Base-by-base conservation (phyloP, 2,113 vertebrate genomes). In the Dryoscopus gambensis region DNA sequence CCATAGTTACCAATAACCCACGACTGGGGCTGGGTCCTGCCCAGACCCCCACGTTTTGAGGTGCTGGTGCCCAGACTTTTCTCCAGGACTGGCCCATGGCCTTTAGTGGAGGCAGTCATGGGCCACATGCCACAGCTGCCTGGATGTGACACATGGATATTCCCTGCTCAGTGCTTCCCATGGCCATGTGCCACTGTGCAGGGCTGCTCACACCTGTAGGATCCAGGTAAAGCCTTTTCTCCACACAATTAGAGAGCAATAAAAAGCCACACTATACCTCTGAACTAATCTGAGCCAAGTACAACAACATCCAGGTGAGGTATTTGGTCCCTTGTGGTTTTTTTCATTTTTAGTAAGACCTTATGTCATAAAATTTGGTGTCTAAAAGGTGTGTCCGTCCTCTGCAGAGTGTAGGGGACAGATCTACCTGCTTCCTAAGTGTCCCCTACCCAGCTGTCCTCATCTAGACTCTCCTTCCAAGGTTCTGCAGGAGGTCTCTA, bases 281-380 rank as follows among this genome's bases (percentile, higher is more conserved):
- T 14, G 60, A 31, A 25, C 9, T 39, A 70, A 67, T 20, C n/a
- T 2, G 2, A 86, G 27, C 17, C 42, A 57, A 15, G 19, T 15
- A 52, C 42, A 57, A 19, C 47, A 44, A 33, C 25, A 15, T 76
- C 19, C 52, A 53, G 12, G 10, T 19, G 21, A 69, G 31, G 11
- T 40, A 44, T 44, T 49, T 37, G 30, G 10, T 17, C 13, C 8
- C 9, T 65, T 0, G 2, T 11, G 4, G 1, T 1, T 14, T 24
- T 67, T 28, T 37, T 15, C 5, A 7, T 2, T 25, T 55, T 73
- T 14, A 73, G 7, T 30, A 69, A 81, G 13, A 15, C 3, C n/a
- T 39, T 47, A 13, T 7, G 16, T 50, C 14, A 1, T 23, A 60
- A 65, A 56, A 42, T 17, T 28, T 33, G 2, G 9, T 56, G 18